These are phyloP conservation scores for Chrysoperla carnea DNA, from an alignment of 1,140 invertebrate genomes.

Conservation along the genomic window DNA sequence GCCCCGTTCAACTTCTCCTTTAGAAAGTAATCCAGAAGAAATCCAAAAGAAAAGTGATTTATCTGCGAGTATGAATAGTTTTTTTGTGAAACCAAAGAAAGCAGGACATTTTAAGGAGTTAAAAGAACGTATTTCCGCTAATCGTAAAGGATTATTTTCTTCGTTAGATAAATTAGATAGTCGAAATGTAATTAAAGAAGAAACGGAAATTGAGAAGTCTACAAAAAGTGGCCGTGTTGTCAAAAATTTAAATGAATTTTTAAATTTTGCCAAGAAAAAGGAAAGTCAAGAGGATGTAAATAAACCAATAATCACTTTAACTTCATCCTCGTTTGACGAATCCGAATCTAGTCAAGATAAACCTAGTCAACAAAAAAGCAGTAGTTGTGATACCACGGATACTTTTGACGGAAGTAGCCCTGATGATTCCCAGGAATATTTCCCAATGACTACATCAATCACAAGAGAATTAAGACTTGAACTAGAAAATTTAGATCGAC, in stretches of 20 bases:
- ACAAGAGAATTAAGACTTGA: slow-evolving; percentile 63
- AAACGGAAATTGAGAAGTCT: slow-evolving; percentile 7
- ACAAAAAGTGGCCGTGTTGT: slow-evolving; percentile 38
- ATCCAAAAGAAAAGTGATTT: slow-evolving; percentile 15
- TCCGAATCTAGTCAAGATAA: slow-evolving; percentile 26
- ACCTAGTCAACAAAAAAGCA: slow-evolving; percentile 12
- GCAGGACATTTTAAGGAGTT: slow-evolving; percentile 30
- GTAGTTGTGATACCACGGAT: slow-evolving; percentile 4
- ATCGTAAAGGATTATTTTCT: slow-evolving; percentile 26
- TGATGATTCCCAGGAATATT: slow-evolving; percentile 64
- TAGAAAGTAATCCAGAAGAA: slow-evolving; percentile 20
- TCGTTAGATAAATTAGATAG: slow-evolving; percentile 30
- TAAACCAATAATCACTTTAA: slow-evolving; percentile 24
- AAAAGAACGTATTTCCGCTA: slow-evolving; percentile 27
- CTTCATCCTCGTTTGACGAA: slow-evolving; percentile 26
- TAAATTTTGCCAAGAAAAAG: slow-evolving; percentile 54
- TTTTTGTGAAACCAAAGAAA: slow-evolving; percentile 15
- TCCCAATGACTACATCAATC: slow-evolving; percentile 71
- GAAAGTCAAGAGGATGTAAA: slow-evolving; percentile 18
- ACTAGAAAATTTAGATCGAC: slow-evolving; percentile 61
- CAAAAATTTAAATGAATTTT: slow-evolving; percentile 69
- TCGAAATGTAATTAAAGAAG: slow-evolving; percentile 15
- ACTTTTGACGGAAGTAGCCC: slow-evolving; percentile 43
- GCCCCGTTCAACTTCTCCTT: slow-evolving; percentile 17
- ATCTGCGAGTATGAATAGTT: slow-evolving; percentile 20